phyloP scores from a whole-genome alignment of 2,888 invertebrate species.

The Sesia apiformis region DNA sequence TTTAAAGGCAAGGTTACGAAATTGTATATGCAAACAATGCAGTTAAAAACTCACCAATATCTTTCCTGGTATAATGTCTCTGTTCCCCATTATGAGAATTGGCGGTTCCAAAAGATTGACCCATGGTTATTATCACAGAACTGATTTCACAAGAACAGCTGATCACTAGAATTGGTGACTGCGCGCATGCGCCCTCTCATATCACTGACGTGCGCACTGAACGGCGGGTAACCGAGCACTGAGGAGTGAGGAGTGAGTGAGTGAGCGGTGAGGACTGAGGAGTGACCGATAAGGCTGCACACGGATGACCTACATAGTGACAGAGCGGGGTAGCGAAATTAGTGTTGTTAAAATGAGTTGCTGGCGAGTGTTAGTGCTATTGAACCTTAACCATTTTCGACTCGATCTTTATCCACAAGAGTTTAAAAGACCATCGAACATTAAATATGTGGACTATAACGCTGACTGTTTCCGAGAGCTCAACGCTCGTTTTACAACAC shows the following conservation, averaged over 20 bases:
- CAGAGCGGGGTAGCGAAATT: not conserved
- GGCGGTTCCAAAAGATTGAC: constrained; percentile 65
- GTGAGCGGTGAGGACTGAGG: constrained; percentile 1
- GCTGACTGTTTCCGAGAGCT: too few relatives aligned
- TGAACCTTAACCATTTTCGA: too few relatives aligned
- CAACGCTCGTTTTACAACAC: too few relatives aligned
- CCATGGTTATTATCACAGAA: constrained; percentile 55
- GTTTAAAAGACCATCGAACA: too few relatives aligned
- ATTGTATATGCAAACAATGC: too few relatives aligned
- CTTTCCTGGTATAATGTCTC: constrained; percentile 60
- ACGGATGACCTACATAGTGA: constrained; percentile 17
- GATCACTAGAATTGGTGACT: constrained; percentile 22
- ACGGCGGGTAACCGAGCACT: constrained; percentile 9
- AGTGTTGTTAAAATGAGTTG: too few relatives aligned
- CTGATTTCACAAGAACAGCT: constrained; percentile 47
- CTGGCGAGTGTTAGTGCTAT: too few relatives aligned
- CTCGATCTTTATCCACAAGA: too few relatives aligned
- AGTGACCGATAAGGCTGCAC: constrained; percentile 18
- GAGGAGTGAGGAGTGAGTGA: not conserved
- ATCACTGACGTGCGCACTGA: constrained; percentile 13
- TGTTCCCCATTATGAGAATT: constrained; percentile 58
- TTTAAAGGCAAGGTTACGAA: too few relatives aligned
- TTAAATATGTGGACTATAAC: too few relatives aligned
- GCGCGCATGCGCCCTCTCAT: constrained; percentile 44
- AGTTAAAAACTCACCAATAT: constrained; percentile 46